phyloP scores from a whole-genome alignment of 2,888 invertebrate species.

The Amphipoea oculea region DNA sequence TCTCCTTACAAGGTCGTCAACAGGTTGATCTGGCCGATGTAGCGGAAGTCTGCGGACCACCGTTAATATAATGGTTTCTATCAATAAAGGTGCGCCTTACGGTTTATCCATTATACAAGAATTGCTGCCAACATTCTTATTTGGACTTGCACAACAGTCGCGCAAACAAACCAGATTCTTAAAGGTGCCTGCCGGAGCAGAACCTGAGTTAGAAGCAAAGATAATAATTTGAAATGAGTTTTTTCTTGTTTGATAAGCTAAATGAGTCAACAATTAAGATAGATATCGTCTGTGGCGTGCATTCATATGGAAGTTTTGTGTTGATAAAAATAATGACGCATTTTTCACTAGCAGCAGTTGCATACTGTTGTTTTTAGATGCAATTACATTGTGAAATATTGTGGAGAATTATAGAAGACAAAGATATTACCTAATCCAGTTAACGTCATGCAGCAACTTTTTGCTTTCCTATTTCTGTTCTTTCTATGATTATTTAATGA shows the following conservation, averaged over 20 bases:
- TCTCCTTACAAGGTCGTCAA: conserved; percentile 67
- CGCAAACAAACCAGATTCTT: conserved; percentile 39
- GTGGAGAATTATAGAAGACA: not conserved
- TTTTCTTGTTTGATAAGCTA: conserved; percentile 62
- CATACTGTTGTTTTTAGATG: conserved; percentile 23
- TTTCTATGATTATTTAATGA: not conserved
- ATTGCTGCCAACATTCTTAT: conserved; percentile 48
- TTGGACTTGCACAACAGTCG: conserved; percentile 50
- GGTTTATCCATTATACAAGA: conserved; percentile 62
- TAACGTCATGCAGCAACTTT: not conserved
- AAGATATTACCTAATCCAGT: not conserved
- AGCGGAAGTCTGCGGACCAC: conserved; percentile 63
- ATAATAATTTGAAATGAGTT: conserved; percentile 56
- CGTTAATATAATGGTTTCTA: conserved; percentile 65
- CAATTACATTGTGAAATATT: conserved; percentile 29
- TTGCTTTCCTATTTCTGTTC: not conserved
- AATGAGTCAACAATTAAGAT: conserved; percentile 67
- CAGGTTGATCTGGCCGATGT: conserved; percentile 62
- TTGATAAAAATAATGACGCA: conserved; percentile 60
- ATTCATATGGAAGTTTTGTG: conserved; percentile 53
- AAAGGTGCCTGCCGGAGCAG: conserved; percentile 24
- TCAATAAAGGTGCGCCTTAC: conserved; percentile 65
- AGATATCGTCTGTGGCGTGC: conserved; percentile 51
- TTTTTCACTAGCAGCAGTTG: conserved; percentile 47
- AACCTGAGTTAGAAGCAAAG: conserved; percentile 35